Conservation (phyloP, 2,888 invertebrate species). For the Bugula neritina region DNA sequence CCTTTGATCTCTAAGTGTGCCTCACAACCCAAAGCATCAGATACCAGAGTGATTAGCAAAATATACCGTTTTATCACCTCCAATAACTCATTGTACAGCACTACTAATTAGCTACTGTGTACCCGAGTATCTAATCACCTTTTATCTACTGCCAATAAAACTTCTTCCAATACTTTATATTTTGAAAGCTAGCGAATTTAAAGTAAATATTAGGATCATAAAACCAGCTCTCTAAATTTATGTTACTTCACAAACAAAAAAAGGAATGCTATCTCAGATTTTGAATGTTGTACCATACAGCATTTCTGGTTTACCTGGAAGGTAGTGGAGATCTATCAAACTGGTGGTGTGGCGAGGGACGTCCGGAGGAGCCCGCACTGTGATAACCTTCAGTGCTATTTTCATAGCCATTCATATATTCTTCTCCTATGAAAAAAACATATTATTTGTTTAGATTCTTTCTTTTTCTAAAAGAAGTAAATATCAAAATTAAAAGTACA, state of each 20-base stretch:
- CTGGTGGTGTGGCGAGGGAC: slow-evolving; percentile 21
- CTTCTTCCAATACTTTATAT: not conserved
- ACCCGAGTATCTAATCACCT: not conserved
- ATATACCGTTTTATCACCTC: slow-evolving; percentile 9
- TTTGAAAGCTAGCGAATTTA: not conserved
- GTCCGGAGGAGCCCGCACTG: slow-evolving; percentile 22
- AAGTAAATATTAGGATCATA: too few relatives aligned
- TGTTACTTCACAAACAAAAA: too few relatives aligned
- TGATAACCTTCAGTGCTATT: slow-evolving; percentile 21
- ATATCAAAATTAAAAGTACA: too few relatives aligned
- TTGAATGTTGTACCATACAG: too few relatives aligned
- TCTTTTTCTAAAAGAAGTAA: too few relatives aligned
- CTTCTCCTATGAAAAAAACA: not conserved
- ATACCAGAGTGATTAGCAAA: too few relatives aligned
- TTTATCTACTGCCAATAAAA: not conserved
- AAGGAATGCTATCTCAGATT: too few relatives aligned
- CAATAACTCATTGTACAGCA: slow-evolving; percentile 5
- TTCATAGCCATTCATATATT: slow-evolving; percentile 12
- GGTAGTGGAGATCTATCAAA: slow-evolving; percentile 23
- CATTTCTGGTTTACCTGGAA: slow-evolving; percentile 17
- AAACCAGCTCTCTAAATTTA: too few relatives aligned
- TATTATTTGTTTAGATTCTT: too few relatives aligned
- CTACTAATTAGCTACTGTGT: slow-evolving; percentile 13
- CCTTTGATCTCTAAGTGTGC: not conserved
- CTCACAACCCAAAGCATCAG: too few relatives aligned